phyloP scores from a whole-genome alignment of 2,797 vertebrate species.

The Delichon dasypus region DNA sequence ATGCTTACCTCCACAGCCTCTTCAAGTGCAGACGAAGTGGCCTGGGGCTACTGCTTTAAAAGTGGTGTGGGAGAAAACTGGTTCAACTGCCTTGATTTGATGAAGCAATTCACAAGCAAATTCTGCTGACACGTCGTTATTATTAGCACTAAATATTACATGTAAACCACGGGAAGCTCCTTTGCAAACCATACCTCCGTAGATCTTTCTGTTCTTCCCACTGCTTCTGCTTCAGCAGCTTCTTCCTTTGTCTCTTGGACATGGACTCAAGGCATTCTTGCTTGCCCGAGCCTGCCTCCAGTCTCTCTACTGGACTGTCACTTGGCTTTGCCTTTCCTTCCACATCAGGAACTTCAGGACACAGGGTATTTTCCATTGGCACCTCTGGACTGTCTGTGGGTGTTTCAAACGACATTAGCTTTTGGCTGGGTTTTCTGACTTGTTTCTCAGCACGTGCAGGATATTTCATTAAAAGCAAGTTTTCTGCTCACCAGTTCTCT shows the following conservation, averaged over 20 bases:
- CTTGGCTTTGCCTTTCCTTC: conserved; percentile 9
- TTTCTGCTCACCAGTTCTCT: background rate
- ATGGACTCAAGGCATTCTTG: conserved; percentile 58
- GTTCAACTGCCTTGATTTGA: background rate
- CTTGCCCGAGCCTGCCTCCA: background rate
- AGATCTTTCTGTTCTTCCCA: conserved; percentile 94
- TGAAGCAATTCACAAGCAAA: background rate
- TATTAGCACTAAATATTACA: background rate
- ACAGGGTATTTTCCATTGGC: background rate
- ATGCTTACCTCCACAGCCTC: background rate
- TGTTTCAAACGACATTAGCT: conserved; percentile 55
- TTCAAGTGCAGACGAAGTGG: background rate
- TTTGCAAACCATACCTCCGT: conserved; percentile 81
- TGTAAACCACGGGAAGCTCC: background rate
- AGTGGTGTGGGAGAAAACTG: background rate
- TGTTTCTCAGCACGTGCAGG: background rate
- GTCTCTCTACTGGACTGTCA: background rate
- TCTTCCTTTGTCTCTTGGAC: conserved; percentile 93
- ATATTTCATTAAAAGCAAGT: background rate
- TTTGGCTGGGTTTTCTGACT: background rate
- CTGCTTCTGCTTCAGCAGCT: conserved; percentile 87
- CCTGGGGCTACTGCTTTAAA: conserved; percentile 7
- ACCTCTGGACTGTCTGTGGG: background rate
- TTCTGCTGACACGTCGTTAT: background rate
- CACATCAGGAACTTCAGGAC: background rate